Evolutionary conservation across 2,113 vertebrate species (phyloP).

Genomic region (Cygnus atratus): DNA sequence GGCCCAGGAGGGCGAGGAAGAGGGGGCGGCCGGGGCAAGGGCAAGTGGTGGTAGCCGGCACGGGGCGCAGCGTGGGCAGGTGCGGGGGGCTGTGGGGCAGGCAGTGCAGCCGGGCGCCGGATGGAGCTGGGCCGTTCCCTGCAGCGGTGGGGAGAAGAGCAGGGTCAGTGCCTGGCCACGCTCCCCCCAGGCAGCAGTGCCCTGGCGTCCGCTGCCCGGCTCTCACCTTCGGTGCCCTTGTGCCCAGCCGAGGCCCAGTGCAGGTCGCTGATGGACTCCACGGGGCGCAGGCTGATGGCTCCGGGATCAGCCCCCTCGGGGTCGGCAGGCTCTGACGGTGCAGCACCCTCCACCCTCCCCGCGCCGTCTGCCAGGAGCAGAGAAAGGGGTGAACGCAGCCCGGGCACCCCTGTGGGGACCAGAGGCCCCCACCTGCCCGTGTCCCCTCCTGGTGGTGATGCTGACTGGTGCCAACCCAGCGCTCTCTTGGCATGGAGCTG

Average conservation of each 20-base stretch:
- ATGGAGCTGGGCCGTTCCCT: neutral
- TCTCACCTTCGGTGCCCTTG: conserved; percentile 62
- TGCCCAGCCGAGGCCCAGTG: conserved; percentile 74
- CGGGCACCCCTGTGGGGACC: fast-evolving
- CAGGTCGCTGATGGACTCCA: conserved; percentile 94
- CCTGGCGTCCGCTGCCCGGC: fast-evolving
- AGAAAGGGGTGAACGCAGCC: neutral
- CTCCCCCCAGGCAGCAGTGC: neutral
- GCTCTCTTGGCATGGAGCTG: neutral
- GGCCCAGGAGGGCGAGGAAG: conserved; percentile 74
- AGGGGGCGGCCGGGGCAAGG: conserved; percentile 67
- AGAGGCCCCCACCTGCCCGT: neutral
- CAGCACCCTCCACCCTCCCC: neutral
- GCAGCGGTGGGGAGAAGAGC: neutral
- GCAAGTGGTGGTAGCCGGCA: neutral
- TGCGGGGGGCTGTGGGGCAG: neutral
- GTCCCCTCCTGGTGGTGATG: fast-evolving
- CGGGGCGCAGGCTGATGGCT: conserved; percentile 86
- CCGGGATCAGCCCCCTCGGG: neutral
- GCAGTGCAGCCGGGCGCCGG: neutral
- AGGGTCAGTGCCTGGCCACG: neutral
- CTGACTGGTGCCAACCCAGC: fast-evolving
- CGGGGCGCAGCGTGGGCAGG: conserved; percentile 36
- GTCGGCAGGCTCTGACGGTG: neutral
- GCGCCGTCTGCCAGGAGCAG: conserved; percentile 10